Conservation (phyloP, 92 coral and sea anemone genomes). For the Siderastrea radians region DNA sequence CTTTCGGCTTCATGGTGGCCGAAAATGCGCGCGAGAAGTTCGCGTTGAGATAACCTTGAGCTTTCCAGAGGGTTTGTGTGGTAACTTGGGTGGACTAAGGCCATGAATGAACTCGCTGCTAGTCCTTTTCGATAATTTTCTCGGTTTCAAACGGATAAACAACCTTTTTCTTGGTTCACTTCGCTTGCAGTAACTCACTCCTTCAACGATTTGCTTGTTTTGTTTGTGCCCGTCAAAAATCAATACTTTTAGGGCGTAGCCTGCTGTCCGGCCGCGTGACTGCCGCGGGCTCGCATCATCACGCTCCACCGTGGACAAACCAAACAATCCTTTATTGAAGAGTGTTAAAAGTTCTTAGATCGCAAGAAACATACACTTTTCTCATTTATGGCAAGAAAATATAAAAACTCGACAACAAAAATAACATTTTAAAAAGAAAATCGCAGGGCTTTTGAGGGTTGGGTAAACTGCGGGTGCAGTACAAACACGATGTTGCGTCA, state of each 20-base stretch:
- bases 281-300: slow-evolving; percentile 44
- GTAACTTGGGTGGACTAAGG: slow-evolving; percentile 82
- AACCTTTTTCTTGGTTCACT: not conserved
- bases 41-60: slow-evolving; percentile 77
- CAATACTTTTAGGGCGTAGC: slow-evolving; percentile 25
- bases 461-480: not conserved
- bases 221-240: slow-evolving; percentile 17
- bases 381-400: not conserved
- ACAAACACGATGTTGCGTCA: slow-evolving; percentile 12
- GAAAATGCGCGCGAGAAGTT: slow-evolving; percentile 86
- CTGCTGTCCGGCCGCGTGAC: slow-evolving; percentile 19
- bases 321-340: not conserved
- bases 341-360: not conserved
- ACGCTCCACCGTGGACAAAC: not conserved
- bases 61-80: slow-evolving; percentile 62
- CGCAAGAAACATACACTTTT: not conserved
- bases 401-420: not conserved
- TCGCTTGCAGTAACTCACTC: not conserved
- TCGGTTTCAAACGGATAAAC: not conserved
- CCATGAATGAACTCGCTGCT: slow-evolving; percentile 56
- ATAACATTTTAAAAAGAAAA: not conserved
- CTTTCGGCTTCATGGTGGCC: slow-evolving; percentile 59
- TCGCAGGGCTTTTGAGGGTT: not conserved
- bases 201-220: not conserved
- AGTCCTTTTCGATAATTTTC: not conserved